These are phyloP conservation scores for Elymnias hypermnestra DNA, from an alignment of 1,140 invertebrate genomes.

Conservation along the genomic window DNA sequence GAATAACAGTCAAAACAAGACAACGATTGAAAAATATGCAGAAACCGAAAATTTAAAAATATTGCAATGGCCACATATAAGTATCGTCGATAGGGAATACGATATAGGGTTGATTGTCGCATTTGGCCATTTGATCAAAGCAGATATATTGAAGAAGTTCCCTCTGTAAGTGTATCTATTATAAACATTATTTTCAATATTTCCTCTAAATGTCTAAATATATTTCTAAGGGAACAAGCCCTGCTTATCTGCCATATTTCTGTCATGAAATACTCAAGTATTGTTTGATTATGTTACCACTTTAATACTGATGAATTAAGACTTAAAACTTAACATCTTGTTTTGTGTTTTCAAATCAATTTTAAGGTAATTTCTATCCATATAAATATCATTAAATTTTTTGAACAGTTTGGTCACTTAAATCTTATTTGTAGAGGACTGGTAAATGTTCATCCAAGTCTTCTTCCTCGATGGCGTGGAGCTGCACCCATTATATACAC, in stretches of 20 bases:
- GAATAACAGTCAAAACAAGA: conserved; percentile 44
- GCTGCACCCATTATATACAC: conserved; percentile 91
- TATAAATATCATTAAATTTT: neutral
- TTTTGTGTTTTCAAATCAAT: too few species aligned
- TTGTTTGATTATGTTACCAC: too few species aligned
- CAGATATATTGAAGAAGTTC: conserved; percentile 53
- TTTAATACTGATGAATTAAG: too few species aligned
- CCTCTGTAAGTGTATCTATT: conserved; percentile 51
- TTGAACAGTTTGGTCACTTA: neutral
- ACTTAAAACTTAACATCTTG: too few species aligned
- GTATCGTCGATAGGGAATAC: conserved; percentile 41
- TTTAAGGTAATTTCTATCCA: too few species aligned
- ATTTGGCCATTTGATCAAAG: conserved; percentile 62
- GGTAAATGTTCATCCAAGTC: conserved; percentile 93
- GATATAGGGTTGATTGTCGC: conserved; percentile 64
- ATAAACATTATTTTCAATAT: too few species aligned
- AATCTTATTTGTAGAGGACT: conserved; percentile 83
- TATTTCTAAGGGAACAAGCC: too few species aligned
- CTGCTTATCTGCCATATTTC: too few species aligned
- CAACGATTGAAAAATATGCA: conserved; percentile 55
- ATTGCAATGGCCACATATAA: conserved; percentile 50
- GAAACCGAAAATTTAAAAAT: conserved; percentile 42
- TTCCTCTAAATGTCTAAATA: too few species aligned
- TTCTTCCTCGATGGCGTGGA: conserved; percentile 95
- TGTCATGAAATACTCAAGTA: too few species aligned